Conservation (phyloP, 2,113 vertebrate genomes). For the Globicephala melas region DNA sequence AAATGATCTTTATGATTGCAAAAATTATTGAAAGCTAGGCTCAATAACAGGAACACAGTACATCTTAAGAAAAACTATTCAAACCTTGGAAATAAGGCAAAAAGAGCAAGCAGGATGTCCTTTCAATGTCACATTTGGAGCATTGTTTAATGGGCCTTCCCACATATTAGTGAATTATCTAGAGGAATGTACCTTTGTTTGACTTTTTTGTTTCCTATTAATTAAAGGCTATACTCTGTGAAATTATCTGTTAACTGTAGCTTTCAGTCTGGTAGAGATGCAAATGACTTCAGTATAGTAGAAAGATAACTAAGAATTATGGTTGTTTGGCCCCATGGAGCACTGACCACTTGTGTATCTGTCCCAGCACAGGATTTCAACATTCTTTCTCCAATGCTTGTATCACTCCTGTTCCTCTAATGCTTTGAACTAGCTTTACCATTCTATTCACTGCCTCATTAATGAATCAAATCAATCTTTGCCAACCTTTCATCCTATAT, state of each 20-base stretch:
- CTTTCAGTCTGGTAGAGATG: neutral
- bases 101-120: neutral
- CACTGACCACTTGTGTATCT: neutral
- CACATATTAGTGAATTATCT: neutral
- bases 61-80: neutral
- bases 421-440: neutral
- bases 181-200: neutral
- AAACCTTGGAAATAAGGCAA: conserved; percentile 6
- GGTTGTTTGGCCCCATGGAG: neutral
- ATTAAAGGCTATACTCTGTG: neutral
- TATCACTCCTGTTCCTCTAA: neutral
- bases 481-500: neutral
- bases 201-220: neutral
- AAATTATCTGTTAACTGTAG: neutral
- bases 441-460: neutral
- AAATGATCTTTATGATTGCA: neutral
- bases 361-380: neutral
- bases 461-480: neutral
- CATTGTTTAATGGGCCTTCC: neutral
- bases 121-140: neutral
- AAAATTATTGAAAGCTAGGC: neutral
- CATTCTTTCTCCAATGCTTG: neutral
- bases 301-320: neutral
- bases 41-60: neutral
- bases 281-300: neutral